Conservation (phyloP, 2,797 vertebrate species). For the Brachyalestes nurse region DNA sequence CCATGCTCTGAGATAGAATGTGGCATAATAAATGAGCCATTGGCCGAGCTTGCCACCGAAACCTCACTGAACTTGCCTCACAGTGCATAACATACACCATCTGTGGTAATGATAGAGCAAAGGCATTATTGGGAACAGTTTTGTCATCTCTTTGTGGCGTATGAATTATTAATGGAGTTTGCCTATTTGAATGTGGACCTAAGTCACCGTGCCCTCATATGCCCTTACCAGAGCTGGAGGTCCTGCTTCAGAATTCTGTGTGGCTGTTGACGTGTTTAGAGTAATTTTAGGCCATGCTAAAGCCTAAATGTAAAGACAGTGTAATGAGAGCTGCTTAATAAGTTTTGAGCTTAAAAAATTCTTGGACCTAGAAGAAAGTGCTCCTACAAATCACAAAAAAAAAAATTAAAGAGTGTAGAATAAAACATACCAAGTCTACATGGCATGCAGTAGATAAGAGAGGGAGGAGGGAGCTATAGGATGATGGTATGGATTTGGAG, state of each 20-base stretch:
- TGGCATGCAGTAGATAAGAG: background rate
- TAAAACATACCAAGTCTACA: slow-evolving; percentile 1
- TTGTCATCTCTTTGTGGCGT: slow-evolving; percentile 66
- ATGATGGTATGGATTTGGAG: slow-evolving; percentile 18
- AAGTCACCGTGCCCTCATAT: slow-evolving; percentile 12
- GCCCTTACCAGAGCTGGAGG: slow-evolving; percentile 8
- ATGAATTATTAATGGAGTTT: slow-evolving; percentile 74
- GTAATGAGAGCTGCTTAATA: slow-evolving; percentile 17
- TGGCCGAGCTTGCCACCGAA: slow-evolving; percentile 19
- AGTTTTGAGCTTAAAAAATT: background rate
- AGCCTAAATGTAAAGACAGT: background rate
- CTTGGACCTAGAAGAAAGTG: slow-evolving; percentile 19
- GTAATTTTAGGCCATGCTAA: background rate
- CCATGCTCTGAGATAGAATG: slow-evolving; percentile 12
- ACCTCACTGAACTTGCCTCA: slow-evolving; percentile 58
- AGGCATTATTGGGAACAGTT: slow-evolving; percentile 62
- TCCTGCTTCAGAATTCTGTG: background rate
- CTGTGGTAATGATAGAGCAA: slow-evolving; percentile 67
- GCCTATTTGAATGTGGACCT: slow-evolving; percentile 44
- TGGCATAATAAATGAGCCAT: slow-evolving; percentile 12
- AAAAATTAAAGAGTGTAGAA: background rate
- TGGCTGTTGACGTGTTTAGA: background rate
- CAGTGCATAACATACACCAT: slow-evolving; percentile 62
- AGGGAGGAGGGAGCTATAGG: background rate
- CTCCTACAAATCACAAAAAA: background rate